These are phyloP conservation scores for Lepidonotus clava DNA, from an alignment of 2,888 invertebrate species.

Conservation along the genomic window DNA sequence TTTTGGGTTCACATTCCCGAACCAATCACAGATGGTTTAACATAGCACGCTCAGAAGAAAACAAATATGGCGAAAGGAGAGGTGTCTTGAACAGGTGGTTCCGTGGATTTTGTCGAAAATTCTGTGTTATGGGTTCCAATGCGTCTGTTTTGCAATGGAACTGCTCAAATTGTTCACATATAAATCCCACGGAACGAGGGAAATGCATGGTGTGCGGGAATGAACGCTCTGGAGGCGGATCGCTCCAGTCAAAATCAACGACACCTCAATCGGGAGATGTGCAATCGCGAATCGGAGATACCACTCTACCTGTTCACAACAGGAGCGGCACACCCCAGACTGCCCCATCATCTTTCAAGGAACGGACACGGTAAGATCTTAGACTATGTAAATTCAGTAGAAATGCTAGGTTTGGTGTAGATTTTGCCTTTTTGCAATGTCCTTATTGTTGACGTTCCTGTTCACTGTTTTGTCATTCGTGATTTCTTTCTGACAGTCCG, in stretches of 20 bases:
- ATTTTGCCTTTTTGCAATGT: too few species aligned
- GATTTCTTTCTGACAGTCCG: too few species aligned
- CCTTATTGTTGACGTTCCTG: too few species aligned
- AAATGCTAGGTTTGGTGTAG: too few species aligned
- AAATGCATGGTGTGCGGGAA: conserved; percentile 2
- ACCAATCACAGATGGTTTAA: neutral
- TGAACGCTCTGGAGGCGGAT: neutral
- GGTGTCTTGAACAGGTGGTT: conserved; percentile 22
- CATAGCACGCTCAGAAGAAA: conserved; percentile 4
- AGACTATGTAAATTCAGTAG: too few species aligned
- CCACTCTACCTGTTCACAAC: neutral
- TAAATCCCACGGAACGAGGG: conserved; percentile 42
- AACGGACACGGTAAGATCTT: neutral
- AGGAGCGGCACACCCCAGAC: neutral
- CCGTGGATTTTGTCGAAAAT: neutral
- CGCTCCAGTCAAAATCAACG: neutral
- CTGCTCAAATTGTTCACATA: conserved; percentile 27
- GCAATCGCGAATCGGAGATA: neutral
- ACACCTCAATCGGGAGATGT: neutral
- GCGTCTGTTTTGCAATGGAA: conserved; percentile 44
- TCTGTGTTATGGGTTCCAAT: conserved; percentile 45
- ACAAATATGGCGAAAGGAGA: conserved; percentile 49
- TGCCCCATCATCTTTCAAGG: neutral
- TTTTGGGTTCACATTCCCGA: neutral
- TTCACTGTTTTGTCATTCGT: too few species aligned